A percentile compares a stretch with the other conserved stretches of the same genome.
Conservation (phyloP, 1,140 invertebrate species). For the Paralvinella palmiformis region DNA sequence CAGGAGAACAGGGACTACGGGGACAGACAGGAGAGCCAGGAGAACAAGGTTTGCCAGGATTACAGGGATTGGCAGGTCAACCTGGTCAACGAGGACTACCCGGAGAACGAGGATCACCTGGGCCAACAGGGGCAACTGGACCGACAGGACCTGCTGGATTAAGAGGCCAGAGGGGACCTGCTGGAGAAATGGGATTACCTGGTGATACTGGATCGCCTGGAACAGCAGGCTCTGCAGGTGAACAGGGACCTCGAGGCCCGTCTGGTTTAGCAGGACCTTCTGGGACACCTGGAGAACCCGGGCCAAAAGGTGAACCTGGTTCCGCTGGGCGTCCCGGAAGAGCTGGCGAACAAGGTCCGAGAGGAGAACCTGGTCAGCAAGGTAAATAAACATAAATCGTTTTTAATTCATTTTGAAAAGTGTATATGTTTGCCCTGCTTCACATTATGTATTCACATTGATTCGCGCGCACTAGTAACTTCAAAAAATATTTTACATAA, state of each 20-base stretch:
- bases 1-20: not conserved
- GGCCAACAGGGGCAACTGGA: slow-evolving; percentile 6
- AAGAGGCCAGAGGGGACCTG: slow-evolving; percentile 56
- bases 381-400: no score
- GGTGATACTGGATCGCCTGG: slow-evolving; percentile 3
- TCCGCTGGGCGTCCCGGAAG: no score
- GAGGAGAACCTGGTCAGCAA: no score
- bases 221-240: not conserved
- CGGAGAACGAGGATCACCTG: slow-evolving; percentile 5
- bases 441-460: no score
- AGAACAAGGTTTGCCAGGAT: slow-evolving; percentile 3
- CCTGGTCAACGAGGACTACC: slow-evolving; percentile 13
- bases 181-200: not conserved
- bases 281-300: not conserved
- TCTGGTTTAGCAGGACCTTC: not conserved
- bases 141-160: not conserved
- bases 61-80: slow-evolving; percentile 2
- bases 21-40: not conserved
- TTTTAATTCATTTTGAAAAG: no score
- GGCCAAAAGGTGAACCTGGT: slow-evolving; percentile 7
- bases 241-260: slow-evolving; percentile 4
- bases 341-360: no score
- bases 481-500: no score
- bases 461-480: no score
- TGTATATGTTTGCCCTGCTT: no score